A percentile compares a stretch with the other conserved stretches of the same genome.
These are phyloP conservation scores for Etheostoma cragini DNA, from an alignment of 2,113 vertebrate species.

Conservation along the genomic window DNA sequence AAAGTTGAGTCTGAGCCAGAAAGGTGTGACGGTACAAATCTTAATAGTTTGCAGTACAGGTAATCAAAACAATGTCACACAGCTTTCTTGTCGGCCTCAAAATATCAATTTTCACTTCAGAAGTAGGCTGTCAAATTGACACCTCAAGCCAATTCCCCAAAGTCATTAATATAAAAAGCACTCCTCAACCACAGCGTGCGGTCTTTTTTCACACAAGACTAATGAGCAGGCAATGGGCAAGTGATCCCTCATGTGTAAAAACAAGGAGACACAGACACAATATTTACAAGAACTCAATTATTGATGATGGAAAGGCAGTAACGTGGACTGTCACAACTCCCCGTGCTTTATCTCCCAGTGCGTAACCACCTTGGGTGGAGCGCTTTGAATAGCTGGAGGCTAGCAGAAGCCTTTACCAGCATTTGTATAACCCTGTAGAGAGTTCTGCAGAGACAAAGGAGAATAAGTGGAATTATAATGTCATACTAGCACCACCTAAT, in stretches of 20 bases:
- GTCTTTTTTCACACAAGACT: constrained; percentile 41
- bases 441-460: constrained; percentile 11
- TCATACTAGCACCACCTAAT: constrained; percentile 20
- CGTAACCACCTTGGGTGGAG: constrained; percentile 34
- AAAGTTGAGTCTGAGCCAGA: background rate
- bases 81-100: constrained; percentile 18
- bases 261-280: constrained; percentile 45
- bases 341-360: constrained; percentile 34
- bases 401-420: constrained; percentile 6
- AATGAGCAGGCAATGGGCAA: constrained; percentile 64
- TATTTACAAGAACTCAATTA: constrained; percentile 73
- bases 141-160: constrained; percentile 46
- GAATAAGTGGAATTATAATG: constrained; percentile 43
- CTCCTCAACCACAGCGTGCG: constrained; percentile 39
- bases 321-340: constrained; percentile 57
- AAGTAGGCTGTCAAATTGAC: constrained; percentile 25
- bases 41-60: background rate
- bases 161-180: constrained; percentile 51
- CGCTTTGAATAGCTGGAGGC: constrained; percentile 21
- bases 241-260: constrained; percentile 55
- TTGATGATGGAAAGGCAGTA: constrained; percentile 58
- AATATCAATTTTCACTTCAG: constrained; percentile 24
- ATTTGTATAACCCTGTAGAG: constrained; percentile 31
- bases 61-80: constrained; percentile 28
- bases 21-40: background rate